Percentiles rank a stretch among this genome's conserved stretches.
Conservation (phyloP, 2,797 vertebrate species). For the Carduelis carduelis region DNA sequence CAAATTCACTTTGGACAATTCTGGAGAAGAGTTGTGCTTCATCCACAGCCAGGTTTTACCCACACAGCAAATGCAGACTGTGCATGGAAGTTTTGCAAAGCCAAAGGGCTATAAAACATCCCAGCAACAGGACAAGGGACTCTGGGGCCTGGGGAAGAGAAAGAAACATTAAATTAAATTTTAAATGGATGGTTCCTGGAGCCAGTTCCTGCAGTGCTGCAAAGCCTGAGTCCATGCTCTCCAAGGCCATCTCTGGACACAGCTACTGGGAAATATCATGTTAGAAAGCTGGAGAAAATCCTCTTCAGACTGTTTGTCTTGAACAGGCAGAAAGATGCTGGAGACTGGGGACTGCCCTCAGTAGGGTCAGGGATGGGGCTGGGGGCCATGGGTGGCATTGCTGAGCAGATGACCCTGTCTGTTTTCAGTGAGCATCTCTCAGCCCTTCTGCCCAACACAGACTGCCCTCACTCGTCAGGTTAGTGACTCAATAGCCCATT, state of each 20-base stretch:
- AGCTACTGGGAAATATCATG: not conserved
- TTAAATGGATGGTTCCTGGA: not conserved
- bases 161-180: not conserved
- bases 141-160: not conserved
- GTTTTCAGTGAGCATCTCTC: not conserved
- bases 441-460: not conserved
- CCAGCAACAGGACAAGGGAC: not conserved
- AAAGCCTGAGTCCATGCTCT: not conserved
- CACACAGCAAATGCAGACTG: not conserved
- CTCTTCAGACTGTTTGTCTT: not conserved
- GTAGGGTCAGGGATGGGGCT: not conserved
- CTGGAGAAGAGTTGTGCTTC: not conserved
- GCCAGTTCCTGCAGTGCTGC: not conserved
- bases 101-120: not conserved
- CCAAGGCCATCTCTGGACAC: not conserved
- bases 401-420: not conserved
- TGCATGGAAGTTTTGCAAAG: not conserved
- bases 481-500: not conserved
- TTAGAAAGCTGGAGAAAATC: not conserved
- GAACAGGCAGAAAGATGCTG: not conserved
- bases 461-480: not conserved
- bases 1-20: not conserved
- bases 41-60: not conserved
- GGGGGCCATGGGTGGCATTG: accelerated
- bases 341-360: not conserved